phyloP scores from a whole-genome alignment of 2,113 vertebrate species.

The Callorhinus ursinus region DNA sequence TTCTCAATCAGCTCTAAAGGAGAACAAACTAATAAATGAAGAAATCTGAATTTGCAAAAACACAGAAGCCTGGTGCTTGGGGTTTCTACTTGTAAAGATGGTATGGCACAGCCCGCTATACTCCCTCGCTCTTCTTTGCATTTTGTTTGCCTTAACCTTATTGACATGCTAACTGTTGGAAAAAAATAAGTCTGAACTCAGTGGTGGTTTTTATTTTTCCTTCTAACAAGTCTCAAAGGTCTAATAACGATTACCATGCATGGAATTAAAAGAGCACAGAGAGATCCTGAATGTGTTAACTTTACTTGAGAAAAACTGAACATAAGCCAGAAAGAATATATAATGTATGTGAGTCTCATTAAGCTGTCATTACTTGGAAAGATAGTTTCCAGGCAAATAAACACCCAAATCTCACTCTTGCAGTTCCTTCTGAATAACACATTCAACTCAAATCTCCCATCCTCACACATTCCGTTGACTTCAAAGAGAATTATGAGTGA shows the following conservation, averaged over 20 bases:
- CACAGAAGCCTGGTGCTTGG: not conserved
- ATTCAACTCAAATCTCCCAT: conserved; percentile 60
- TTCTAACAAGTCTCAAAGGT: conserved; percentile 57
- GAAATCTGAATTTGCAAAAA: not conserved
- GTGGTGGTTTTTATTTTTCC: conserved; percentile 49
- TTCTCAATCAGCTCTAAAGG: not conserved
- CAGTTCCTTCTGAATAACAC: conserved; percentile 64
- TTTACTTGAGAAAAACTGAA: conserved; percentile 65
- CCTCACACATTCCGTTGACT: conserved; percentile 65
- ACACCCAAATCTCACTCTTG: conserved; percentile 72
- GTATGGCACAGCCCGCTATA: not conserved
- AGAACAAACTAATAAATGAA: not conserved
- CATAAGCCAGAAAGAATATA: conserved; percentile 67
- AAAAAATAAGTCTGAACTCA: not conserved
- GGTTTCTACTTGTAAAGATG: not conserved
- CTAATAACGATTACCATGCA: conserved; percentile 33
- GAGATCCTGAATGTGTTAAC: conserved; percentile 63
- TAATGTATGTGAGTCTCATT: conserved; percentile 77
- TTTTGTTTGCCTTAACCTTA: conserved; percentile 12
- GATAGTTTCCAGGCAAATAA: conserved; percentile 79
- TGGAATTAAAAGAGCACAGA: conserved; percentile 35
- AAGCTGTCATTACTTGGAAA: conserved; percentile 74
- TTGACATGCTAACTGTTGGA: not conserved
- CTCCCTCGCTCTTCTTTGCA: not conserved
- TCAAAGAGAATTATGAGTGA: conserved; percentile 72